phyloP scores from a whole-genome alignment of 2,888 invertebrate species.

The Ormyrus labotus region DNA sequence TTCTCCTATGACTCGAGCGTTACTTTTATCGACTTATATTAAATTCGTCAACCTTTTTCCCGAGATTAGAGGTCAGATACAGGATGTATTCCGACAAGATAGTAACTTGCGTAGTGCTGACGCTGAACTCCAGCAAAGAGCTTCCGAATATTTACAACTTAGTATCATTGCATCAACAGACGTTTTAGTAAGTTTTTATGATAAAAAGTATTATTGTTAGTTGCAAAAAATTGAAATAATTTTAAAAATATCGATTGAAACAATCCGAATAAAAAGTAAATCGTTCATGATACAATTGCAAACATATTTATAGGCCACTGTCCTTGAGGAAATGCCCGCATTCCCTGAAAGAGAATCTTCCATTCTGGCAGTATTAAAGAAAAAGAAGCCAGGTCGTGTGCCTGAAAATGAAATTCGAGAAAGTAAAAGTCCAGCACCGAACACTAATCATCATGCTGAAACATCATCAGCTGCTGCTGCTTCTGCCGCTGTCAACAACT shows the following conservation, averaged over 20 bases:
- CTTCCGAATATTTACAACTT: conserved; percentile 97
- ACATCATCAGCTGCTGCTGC: conserved; percentile 68
- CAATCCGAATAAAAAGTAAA: too few species aligned
- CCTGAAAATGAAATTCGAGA: conserved; percentile 92
- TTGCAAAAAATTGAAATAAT: neutral
- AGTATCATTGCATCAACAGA: conserved; percentile 97
- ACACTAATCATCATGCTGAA: conserved; percentile 77
- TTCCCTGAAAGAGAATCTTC: conserved; percentile 99
- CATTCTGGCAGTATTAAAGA: conserved; percentile 97
- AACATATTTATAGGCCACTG: conserved; percentile 84
- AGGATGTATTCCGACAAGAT: conserved; percentile 95
- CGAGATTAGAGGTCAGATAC: conserved; percentile 96
- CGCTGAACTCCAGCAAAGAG: conserved; percentile 98
- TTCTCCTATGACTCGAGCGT: conserved; percentile 96
- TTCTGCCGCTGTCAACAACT: conserved; percentile 76
- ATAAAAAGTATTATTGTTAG: neutral
- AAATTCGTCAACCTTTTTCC: conserved; percentile 99
- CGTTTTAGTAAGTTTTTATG: conserved; percentile 82
- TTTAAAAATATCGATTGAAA: too few species aligned
- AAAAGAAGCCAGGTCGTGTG: conserved; percentile 97
- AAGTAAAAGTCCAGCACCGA: conserved; percentile 85
- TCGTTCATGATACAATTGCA: too few species aligned
- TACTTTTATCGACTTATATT: conserved; percentile 97
- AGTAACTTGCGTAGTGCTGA: conserved; percentile 98
- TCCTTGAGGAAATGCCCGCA: conserved; percentile 99